phyloP scores from a whole-genome alignment of 2,888 invertebrate genomes.

The Chymomyza fuscimana region DNA sequence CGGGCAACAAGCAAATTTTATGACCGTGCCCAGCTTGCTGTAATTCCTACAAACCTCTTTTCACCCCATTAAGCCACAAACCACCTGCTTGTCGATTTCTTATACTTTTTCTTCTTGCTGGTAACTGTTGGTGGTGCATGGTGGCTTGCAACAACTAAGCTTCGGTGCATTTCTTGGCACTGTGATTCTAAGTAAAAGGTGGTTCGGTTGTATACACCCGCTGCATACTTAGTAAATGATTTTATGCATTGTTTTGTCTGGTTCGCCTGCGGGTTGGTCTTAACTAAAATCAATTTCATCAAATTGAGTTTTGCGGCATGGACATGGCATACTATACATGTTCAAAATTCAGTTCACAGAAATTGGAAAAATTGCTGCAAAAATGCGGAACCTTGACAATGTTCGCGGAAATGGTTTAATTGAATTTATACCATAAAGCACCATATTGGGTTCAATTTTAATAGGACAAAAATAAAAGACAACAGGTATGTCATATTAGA shows the following conservation, averaged over 20 bases:
- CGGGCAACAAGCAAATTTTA: constrained; percentile 45
- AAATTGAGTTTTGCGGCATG: constrained; percentile 50
- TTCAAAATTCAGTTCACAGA: neutral
- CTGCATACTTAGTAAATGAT: constrained; percentile 24
- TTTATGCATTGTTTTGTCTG: constrained; percentile 11
- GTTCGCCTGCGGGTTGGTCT: constrained; percentile 31
- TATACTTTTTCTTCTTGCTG: constrained; percentile 17
- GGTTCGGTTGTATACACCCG: neutral
- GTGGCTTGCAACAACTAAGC: constrained; percentile 23
- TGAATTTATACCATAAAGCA: neutral
- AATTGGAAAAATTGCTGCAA: neutral
- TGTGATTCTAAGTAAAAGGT: neutral
- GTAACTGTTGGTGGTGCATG: constrained; percentile 13
- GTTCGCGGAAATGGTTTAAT: constrained; percentile 11
- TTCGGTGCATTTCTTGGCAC: neutral
- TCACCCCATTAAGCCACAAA: neutral
- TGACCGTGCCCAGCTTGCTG: constrained; percentile 13
- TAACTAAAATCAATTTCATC: constrained; percentile 57
- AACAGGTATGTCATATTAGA: too few relatives aligned
- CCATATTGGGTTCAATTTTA: neutral
- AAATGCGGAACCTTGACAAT: neutral
- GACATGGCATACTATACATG: constrained; percentile 8
- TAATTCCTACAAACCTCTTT: neutral
- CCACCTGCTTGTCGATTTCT: constrained; percentile 1
- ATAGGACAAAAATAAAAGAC: too few relatives aligned